A percentile compares a stretch with the other conserved stretches of the same genome.
Evolutionary conservation across 2,797 vertebrate genomes (phyloP).

Genomic region (Cyclopterus lumpus): DNA sequence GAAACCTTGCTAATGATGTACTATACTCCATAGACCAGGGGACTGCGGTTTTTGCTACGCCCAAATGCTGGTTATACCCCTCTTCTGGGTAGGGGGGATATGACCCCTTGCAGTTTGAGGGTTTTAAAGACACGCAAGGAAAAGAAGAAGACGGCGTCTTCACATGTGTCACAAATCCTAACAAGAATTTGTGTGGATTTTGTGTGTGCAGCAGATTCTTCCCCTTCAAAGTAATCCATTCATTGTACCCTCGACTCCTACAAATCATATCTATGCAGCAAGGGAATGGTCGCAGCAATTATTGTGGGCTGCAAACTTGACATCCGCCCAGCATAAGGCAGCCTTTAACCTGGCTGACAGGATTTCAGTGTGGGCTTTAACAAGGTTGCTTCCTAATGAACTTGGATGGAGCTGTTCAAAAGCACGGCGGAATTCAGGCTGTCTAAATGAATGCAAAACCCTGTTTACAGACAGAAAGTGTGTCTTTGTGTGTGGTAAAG

Average conservation of each 20-base stretch:
- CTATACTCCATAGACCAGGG: background rate
- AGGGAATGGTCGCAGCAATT: constrained; percentile 75
- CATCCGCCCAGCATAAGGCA: constrained; percentile 67
- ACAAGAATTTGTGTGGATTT: constrained; percentile 66
- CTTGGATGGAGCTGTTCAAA: constrained; percentile 61
- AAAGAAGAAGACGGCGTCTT: constrained; percentile 48
- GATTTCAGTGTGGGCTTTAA: constrained; percentile 65
- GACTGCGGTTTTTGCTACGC: constrained; percentile 6
- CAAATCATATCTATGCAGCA: constrained; percentile 58
- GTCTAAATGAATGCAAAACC: constrained; percentile 41
- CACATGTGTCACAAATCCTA: constrained; percentile 57
- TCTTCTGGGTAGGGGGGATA: background rate
- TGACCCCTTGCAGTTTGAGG: constrained; percentile 38
- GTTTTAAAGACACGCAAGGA: constrained; percentile 29
- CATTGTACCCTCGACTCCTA: constrained; percentile 55
- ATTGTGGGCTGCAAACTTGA: constrained; percentile 73
- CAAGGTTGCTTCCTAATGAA: constrained; percentile 64
- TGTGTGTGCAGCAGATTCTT: constrained; percentile 50
- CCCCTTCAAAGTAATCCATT: constrained; percentile 65
- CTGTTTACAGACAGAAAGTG: constrained; percentile 26
- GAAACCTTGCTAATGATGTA: constrained; percentile 29
- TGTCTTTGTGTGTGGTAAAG: constrained; percentile 30
- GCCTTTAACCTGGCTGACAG: constrained; percentile 53
- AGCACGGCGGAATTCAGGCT: constrained; percentile 38
- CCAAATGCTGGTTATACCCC: constrained; percentile 4